These are phyloP conservation scores for Cydia fagiglandana DNA, from an alignment of 1,140 invertebrate species.

Conservation along the genomic window DNA sequence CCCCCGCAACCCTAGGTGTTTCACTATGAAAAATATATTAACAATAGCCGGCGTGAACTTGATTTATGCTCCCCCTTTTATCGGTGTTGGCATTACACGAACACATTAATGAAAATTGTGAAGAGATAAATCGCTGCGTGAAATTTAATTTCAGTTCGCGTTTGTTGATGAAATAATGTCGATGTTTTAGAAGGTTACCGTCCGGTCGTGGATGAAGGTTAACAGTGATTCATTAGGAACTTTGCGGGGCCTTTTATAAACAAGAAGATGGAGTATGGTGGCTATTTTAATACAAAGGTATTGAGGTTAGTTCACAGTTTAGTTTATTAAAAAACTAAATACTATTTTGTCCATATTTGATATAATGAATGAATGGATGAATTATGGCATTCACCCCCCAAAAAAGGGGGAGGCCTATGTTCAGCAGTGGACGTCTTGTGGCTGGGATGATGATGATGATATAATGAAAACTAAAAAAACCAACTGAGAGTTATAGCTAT, in stretches of 20 bases:
- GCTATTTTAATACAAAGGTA: no score
- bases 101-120: slow-evolving; percentile 28
- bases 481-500: no score
- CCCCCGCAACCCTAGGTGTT: slow-evolving; percentile 26
- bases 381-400: no score
- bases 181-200: neutral
- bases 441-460: no score
- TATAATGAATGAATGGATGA: no score
- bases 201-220: neutral
- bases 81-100: slow-evolving; percentile 24
- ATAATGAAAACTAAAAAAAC: no score
- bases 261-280: no score
- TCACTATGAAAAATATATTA: slow-evolving; percentile 32
- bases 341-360: no score
- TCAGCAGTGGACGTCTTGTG: no score
- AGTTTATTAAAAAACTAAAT: no score
- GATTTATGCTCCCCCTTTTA: slow-evolving; percentile 27
- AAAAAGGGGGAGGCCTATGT: no score
- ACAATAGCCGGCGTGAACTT: slow-evolving; percentile 23
- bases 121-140: slow-evolving; percentile 21
- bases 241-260: neutral
- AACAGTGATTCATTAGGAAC: neutral
- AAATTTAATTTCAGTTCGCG: slow-evolving; percentile 18
- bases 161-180: slow-evolving; percentile 6
- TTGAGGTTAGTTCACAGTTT: no score